Conservation (phyloP, 2,888 invertebrate genomes). For the Shargacucullia verbasci region DNA sequence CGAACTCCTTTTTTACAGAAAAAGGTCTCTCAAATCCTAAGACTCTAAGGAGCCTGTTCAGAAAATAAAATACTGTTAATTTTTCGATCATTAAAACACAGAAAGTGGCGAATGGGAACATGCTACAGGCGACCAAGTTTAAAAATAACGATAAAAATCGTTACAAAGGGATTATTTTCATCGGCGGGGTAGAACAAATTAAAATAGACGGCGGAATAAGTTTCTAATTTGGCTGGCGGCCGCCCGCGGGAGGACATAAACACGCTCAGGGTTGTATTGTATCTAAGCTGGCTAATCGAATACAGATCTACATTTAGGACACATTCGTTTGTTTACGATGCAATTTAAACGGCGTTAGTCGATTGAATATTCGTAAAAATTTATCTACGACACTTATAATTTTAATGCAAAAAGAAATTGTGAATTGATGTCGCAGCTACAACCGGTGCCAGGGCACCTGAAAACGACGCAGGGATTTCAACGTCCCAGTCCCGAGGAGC, state of each 20-base stretch:
- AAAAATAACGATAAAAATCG: conserved; percentile 79
- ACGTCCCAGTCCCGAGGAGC: conserved; percentile 57
- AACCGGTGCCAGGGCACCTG: conserved; percentile 19
- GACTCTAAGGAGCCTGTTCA: no score
- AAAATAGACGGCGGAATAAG: conserved; percentile 63
- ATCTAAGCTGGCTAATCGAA: conserved; percentile 24
- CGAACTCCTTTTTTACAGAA: no score
- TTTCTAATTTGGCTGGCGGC: conserved; percentile 46
- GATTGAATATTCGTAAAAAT: conserved; percentile 1
- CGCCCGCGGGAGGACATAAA: conserved; percentile 28
- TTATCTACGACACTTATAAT: background rate
- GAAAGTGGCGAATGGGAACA: conserved; percentile 41
- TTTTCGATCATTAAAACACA: conserved; percentile 29
- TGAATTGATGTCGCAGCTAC: conserved; percentile 13
- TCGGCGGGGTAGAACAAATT: conserved; percentile 66
- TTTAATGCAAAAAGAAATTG: conserved; percentile 13
- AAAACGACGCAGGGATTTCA: conserved; percentile 52
- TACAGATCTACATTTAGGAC: conserved; percentile 13
- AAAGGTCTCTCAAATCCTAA: no score
- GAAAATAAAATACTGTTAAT: no score
- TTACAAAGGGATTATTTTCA: conserved; percentile 74
- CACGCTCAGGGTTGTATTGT: conserved; percentile 32
- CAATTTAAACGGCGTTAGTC: conserved; percentile 5
- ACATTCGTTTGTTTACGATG: conserved; percentile 14
- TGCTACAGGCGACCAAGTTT: conserved; percentile 56